A percentile compares a stretch with the other conserved stretches of the same genome.
These are phyloP conservation scores for Thaumatotibia leucotreta DNA, from an alignment of 1,140 invertebrate species.

Conservation along the genomic window DNA sequence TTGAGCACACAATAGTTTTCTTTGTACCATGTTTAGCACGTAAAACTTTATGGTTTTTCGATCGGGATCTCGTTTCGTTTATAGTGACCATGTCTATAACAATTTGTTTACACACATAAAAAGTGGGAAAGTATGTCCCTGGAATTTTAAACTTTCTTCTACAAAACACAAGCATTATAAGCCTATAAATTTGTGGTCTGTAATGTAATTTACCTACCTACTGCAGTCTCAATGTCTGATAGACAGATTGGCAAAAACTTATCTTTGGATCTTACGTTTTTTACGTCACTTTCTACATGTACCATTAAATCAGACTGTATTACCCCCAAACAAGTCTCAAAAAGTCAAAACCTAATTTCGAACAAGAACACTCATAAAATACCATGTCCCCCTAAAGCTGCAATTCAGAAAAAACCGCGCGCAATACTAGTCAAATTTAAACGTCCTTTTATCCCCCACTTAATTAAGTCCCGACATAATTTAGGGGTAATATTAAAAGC, in stretches of 20 bases:
- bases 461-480: constrained; percentile 36
- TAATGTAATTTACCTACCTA: no score
- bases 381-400: neutral
- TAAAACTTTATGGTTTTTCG: neutral
- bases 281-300: no score
- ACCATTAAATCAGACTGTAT: neutral
- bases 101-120: neutral
- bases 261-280: no score
- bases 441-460: constrained; percentile 18
- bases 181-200: neutral
- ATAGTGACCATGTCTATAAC: neutral
- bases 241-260: no score
- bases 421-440: neutral
- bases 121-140: neutral
- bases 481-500: constrained; percentile 42
- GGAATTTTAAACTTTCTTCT: neutral
- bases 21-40: neutral
- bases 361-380: neutral
- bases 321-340: neutral
- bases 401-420: neutral
- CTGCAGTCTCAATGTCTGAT: no score
- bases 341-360: neutral
- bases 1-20: neutral
- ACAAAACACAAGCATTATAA: neutral
- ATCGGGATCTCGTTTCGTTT: neutral